These are phyloP conservation scores for Vanessa cardui DNA, from an alignment of 2,888 invertebrate species.

Conservation along the genomic window DNA sequence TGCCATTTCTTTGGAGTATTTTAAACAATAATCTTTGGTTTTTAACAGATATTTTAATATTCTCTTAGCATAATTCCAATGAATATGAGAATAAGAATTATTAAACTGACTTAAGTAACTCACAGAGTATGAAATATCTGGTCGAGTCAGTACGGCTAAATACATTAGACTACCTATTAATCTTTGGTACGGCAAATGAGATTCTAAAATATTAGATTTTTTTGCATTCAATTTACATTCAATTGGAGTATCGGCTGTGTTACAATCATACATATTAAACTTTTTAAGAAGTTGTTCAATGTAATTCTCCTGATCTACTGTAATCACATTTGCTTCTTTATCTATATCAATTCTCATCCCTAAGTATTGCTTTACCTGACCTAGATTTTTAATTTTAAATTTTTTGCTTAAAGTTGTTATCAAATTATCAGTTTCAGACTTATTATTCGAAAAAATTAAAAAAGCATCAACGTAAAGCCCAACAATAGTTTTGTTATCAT, in stretches of 20 bases:
- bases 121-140: constrained; percentile 16
- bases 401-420: neutral
- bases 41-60: constrained; percentile 31
- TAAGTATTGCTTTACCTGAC: neutral
- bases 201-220: constrained; percentile 3
- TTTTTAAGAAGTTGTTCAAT: neutral
- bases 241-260: neutral
- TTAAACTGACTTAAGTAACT: constrained; percentile 39
- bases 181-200: constrained; percentile 15
- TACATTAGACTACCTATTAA: constrained; percentile 21
- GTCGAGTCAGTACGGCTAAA: constrained; percentile 9
- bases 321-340: constrained; percentile 15
- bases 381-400: neutral
- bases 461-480: constrained; percentile 26
- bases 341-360: too few relatives aligned
- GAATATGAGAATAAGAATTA: constrained; percentile 27
- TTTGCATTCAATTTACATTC: neutral
- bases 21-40: constrained; percentile 32
- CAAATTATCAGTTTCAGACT: constrained; percentile 7
- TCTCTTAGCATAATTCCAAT: constrained; percentile 32
- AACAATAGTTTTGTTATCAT: constrained; percentile 23
- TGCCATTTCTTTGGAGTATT: constrained; percentile 22
- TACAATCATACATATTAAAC: constrained; percentile 4
- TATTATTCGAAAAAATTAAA: constrained; percentile 11
- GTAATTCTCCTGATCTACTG: neutral